phyloP scores from a whole-genome alignment of 2,797 vertebrate genomes.

The Sardinella longiceps region DNA sequence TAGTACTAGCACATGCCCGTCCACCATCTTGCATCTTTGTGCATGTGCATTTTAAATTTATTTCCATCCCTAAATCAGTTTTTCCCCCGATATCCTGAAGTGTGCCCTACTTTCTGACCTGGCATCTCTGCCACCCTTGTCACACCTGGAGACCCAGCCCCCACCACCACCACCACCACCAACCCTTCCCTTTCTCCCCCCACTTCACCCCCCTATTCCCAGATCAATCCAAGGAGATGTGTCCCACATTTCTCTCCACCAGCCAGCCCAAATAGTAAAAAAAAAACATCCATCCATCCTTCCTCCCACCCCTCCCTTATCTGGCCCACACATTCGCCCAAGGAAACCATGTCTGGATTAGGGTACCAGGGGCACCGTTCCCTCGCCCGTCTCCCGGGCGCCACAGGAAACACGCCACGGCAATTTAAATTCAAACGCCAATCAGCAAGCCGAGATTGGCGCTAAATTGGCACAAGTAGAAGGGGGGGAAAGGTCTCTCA shows the following conservation, averaged over 20 bases:
- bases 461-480: background rate
- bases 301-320: constrained; percentile 48
- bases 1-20: too few relatives aligned
- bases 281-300: constrained; percentile 32
- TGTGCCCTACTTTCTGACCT: constrained; percentile 18
- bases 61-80: background rate
- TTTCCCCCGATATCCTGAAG: background rate
- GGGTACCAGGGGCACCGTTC: constrained; percentile 42
- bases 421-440: constrained; percentile 39
- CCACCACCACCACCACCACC: background rate
- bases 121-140: constrained; percentile 41
- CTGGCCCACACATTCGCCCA: constrained; percentile 53
- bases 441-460: constrained; percentile 9
- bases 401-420: constrained; percentile 1
- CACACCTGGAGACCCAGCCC: constrained; percentile 54
- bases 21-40: background rate
- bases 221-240: constrained; percentile 64
- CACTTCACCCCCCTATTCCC: constrained; percentile 40
- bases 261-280: constrained; percentile 36
- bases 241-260: constrained; percentile 60
- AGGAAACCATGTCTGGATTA: constrained; percentile 54
- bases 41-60: background rate
- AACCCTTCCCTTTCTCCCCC: background rate
- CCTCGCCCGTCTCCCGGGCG: background rate
- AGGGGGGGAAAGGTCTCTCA: background rate